Evolutionary conservation across 2,888 invertebrate species (phyloP).

Genomic region (Acleris holmiana): DNA sequence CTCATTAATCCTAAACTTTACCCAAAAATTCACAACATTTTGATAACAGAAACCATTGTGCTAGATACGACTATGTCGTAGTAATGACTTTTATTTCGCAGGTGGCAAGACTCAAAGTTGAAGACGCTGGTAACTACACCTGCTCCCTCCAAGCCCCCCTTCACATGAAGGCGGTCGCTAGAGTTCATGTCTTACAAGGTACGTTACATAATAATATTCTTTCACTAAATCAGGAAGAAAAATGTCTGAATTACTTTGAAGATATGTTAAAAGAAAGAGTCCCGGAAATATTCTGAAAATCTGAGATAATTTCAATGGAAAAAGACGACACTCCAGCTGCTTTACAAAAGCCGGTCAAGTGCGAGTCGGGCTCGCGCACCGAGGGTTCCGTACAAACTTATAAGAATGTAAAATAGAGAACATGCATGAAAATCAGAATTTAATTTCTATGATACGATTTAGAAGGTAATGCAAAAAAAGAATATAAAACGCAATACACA

Average conservation of each 20-base stretch:
- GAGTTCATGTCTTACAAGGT: conserved; percentile 88
- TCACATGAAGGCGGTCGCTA: conserved; percentile 81
- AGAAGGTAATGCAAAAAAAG: too few species aligned
- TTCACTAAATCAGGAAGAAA: conserved; percentile 4
- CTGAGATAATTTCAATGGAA: too few species aligned
- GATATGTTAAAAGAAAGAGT: neutral
- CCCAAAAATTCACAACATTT: neutral
- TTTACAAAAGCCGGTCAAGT: too few species aligned
- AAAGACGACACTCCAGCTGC: too few species aligned
- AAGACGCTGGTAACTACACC: conserved; percentile 88
- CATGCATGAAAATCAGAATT: too few species aligned
- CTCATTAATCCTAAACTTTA: conserved; percentile 6
- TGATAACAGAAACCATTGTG: neutral
- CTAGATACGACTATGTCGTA: too few species aligned
- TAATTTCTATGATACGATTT: too few species aligned
- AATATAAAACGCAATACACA: too few species aligned
- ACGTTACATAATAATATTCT: conserved; percentile 45
- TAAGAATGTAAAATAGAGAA: too few species aligned
- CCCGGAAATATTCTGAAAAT: too few species aligned
- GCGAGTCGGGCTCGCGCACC: too few species aligned
- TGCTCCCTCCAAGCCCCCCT: conserved; percentile 86
- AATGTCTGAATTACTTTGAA: conserved; percentile 5
- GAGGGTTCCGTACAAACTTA: too few species aligned
- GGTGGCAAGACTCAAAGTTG: conserved; percentile 85
- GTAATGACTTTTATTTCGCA: conserved; percentile 59